Percentiles rank a stretch among this genome's conserved stretches.
Evolutionary conservation across 92 coral and sea anemone genomes (phyloP).

Genomic region (Paramuricea clavata): DNA sequence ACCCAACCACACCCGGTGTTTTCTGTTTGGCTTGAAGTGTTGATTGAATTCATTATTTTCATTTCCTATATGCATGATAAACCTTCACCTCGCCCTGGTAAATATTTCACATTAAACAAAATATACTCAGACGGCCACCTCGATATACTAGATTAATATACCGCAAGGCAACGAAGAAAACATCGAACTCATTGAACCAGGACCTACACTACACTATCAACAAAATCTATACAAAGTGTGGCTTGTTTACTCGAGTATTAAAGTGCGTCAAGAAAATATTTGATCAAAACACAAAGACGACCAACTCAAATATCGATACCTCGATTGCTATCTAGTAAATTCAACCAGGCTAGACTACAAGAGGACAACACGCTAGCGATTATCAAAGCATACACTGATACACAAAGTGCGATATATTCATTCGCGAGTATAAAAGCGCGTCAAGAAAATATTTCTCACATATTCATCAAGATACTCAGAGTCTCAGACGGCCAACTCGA

Average conservation of each 20-base stretch:
- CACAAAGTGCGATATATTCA: not conserved
- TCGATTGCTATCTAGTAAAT: no score
- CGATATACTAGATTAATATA: not conserved
- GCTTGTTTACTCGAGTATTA: not conserved
- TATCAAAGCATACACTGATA: no score
- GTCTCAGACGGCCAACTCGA: not conserved
- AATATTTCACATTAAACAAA: not conserved
- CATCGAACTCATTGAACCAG: not conserved
- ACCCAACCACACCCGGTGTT: not conserved
- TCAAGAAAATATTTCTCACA: not conserved
- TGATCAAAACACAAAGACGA: no score
- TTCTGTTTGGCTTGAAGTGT: not conserved
- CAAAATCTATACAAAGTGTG: not conserved
- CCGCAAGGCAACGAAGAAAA: not conserved
- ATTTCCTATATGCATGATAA: slow-evolving; percentile 26
- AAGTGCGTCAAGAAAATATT: not conserved
- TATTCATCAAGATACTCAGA: not conserved
- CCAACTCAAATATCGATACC: not conserved
- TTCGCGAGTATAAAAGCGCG: not conserved
- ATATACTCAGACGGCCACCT: not conserved
- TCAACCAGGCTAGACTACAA: no score
- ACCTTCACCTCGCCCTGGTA: slow-evolving; percentile 3
- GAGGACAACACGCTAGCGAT: no score
- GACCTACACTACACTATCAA: not conserved
- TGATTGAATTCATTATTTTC: slow-evolving; percentile 30